These are phyloP conservation scores for Sinocyclocheilus rhinocerous DNA, from an alignment of 2,113 vertebrate species.

Conservation along the genomic window DNA sequence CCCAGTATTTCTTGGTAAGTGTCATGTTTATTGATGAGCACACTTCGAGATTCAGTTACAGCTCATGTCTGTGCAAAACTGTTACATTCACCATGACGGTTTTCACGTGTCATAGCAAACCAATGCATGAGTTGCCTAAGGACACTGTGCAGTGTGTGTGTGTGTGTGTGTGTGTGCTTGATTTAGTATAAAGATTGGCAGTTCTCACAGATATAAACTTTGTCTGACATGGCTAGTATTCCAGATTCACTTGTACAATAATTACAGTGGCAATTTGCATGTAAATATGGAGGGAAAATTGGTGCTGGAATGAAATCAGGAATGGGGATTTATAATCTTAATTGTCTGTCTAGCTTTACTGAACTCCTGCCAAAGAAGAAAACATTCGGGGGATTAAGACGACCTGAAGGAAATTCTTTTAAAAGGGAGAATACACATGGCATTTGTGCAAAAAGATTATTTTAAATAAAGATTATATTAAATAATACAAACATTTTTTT, in stretches of 20 bases:
- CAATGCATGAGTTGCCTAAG: constrained; percentile 11
- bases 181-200: neutral
- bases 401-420: neutral
- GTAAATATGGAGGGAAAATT: neutral
- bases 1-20: constrained; percentile 16
- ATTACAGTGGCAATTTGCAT: constrained; percentile 24
- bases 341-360: neutral
- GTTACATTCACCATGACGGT: neutral
- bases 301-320: neutral
- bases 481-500: too few relatives aligned
- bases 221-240: neutral
- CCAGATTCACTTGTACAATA: neutral
- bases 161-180: neutral
- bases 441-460: neutral
- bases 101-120: neutral
- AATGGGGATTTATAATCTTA: neutral
- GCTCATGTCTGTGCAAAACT: constrained; percentile 27
- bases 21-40: constrained; percentile 32
- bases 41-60: constrained; percentile 20
- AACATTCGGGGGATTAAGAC: neutral
- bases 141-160: neutral
- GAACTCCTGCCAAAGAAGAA: neutral
- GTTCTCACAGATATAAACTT: neutral
- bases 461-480: neutral
- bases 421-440: neutral